A percentile compares a stretch with the other conserved stretches of the same genome.
Conservation (phyloP, 1,140 invertebrate genomes). For the Papilio machaon region DNA sequence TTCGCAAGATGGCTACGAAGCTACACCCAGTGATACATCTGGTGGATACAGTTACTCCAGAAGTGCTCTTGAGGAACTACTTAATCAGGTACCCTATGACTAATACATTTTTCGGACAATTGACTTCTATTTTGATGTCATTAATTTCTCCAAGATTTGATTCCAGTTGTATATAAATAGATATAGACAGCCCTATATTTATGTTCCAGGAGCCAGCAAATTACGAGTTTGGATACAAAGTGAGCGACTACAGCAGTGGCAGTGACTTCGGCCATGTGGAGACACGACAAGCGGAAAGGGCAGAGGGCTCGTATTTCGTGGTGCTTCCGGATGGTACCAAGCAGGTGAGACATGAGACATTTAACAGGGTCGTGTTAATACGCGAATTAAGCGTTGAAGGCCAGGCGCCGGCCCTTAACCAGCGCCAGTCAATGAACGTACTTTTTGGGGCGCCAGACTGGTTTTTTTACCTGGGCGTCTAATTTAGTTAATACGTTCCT, state of each 20-base stretch:
- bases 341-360: conserved; percentile 78
- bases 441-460: background rate
- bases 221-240: conserved; percentile 89
- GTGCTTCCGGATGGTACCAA: conserved; percentile 89
- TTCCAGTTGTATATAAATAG: too few species aligned
- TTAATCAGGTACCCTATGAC: conserved; percentile 56
- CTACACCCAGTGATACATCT: background rate
- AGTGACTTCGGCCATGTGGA: conserved; percentile 89
- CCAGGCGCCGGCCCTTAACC: background rate
- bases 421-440: background rate
- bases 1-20: conserved; percentile 13
- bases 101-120: too few species aligned
- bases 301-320: conserved; percentile 88
- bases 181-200: background rate
- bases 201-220: conserved; percentile 83
- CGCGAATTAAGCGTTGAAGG: too few species aligned
- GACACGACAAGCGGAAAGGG: conserved; percentile 85
- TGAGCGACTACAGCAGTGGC: conserved; percentile 86
- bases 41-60: conserved; percentile 61
- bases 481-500: background rate
- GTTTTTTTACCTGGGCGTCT: background rate
- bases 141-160: too few species aligned
- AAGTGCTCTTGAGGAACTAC: conserved; percentile 62
- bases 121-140: too few species aligned
- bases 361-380: background rate